These are phyloP conservation scores for Alectura lathami DNA, from an alignment of 2,113 vertebrate species.

Conservation along the genomic window DNA sequence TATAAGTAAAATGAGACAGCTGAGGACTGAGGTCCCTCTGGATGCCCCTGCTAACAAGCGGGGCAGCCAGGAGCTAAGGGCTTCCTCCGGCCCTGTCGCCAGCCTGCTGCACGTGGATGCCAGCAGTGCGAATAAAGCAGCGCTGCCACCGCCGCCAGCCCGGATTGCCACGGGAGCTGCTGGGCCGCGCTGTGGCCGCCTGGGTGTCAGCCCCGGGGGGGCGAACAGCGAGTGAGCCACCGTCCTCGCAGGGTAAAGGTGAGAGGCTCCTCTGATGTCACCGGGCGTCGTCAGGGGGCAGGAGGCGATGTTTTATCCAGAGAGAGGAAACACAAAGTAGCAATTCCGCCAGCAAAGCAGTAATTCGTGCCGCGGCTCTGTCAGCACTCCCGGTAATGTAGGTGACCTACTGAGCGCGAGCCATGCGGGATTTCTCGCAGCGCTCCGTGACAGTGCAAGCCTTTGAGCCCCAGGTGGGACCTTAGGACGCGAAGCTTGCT, in stretches of 20 bases:
- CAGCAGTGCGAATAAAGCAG: not conserved
- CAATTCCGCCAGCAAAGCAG: constrained; percentile 30
- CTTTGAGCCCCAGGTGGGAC: too few relatives aligned
- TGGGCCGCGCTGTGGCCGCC: too few relatives aligned
- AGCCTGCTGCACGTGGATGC: too few relatives aligned
- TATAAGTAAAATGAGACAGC: not conserved
- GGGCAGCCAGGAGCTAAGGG: not conserved
- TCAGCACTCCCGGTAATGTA: not conserved
- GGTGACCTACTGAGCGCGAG: not conserved
- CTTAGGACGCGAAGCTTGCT: too few relatives aligned
- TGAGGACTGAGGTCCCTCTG: not conserved
- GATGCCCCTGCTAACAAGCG: not conserved
- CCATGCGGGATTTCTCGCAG: too few relatives aligned
- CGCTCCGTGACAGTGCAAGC: too few relatives aligned
- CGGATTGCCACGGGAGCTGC: too few relatives aligned
- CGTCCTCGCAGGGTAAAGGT: not conserved
- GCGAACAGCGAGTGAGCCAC: accelerated
- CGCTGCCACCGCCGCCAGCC: too few relatives aligned
- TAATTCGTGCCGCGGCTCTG: not conserved
- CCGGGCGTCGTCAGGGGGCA: not conserved
- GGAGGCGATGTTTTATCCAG: not conserved
- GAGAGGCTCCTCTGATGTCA: not conserved
- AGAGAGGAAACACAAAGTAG: constrained; percentile 19
- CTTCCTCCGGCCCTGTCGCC: not conserved
- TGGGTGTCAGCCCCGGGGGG: not conserved